Evolutionary conservation across 2,888 invertebrate species (phyloP).

Genomic region (Monoplex corrugatus): DNA sequence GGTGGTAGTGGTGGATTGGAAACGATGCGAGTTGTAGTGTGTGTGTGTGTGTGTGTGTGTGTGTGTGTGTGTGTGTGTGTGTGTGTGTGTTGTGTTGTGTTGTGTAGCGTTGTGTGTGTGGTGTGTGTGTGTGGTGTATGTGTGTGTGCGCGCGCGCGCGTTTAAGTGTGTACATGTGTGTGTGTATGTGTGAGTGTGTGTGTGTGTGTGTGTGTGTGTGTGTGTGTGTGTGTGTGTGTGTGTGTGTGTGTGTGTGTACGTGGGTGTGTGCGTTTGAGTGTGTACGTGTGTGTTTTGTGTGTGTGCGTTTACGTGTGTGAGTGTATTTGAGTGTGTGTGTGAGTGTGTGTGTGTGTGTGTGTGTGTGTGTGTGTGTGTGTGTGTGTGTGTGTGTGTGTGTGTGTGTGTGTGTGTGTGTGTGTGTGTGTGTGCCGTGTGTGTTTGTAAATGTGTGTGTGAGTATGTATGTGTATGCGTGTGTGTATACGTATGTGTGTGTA

Average conservation of each 20-base stretch:
- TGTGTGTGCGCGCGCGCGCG: no score
- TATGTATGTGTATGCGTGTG: background rate
- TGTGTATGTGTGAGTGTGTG: background rate
- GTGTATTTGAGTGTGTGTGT: background rate
- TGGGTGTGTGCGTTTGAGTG: background rate
- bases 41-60: background rate
- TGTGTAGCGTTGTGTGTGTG: background rate
- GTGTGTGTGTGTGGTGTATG: background rate
- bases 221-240: slow-evolving; percentile 20
- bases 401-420: background rate
- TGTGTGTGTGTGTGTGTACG: background rate
- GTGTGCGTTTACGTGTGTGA: background rate
- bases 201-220: slow-evolving; percentile 24
- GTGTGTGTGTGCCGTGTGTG: background rate
- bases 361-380: slow-evolving; percentile 28
- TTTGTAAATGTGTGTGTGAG: background rate
- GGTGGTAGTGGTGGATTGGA: background rate
- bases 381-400: background rate
- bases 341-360: background rate
- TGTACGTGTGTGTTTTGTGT: background rate
- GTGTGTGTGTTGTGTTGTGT: background rate
- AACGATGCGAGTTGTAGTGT: background rate
- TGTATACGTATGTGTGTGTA: background rate
- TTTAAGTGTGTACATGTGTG: no score
- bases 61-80: background rate